phyloP scores from a whole-genome alignment of 2,888 invertebrate species.

The Sminthurinus aureus region DNA sequence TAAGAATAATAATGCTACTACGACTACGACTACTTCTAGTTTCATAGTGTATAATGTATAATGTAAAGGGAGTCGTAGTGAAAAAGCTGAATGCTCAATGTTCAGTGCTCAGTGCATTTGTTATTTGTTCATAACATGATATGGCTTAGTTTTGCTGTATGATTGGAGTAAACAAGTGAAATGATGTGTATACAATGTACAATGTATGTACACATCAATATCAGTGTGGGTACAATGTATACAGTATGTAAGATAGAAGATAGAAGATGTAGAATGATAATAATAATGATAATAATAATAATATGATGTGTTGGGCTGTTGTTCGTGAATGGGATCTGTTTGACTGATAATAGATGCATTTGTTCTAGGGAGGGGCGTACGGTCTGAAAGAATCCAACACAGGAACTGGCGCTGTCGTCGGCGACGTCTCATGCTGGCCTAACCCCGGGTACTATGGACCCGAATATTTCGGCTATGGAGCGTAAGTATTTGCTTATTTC shows the following conservation, averaged over 20 bases:
- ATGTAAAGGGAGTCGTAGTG: too few relatives aligned
- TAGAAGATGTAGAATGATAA: not conserved
- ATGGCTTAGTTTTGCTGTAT: not conserved
- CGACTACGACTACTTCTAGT: not conserved
- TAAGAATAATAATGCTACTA: too few relatives aligned
- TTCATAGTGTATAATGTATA: too few relatives aligned
- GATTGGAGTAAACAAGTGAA: not conserved
- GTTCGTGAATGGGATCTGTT: slow-evolving; percentile 58
- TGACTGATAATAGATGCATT: slow-evolving; percentile 58
- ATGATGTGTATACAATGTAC: not conserved
- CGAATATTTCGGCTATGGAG: slow-evolving; percentile 81
- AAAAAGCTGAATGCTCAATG: too few relatives aligned
- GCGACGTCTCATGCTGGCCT: slow-evolving; percentile 92
- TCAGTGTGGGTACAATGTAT: not conserved
- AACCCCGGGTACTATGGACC: slow-evolving; percentile 83
- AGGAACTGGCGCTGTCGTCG: slow-evolving; percentile 82
- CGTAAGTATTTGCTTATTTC: not conserved
- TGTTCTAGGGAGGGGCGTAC: slow-evolving; percentile 59
- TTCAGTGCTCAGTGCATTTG: too few relatives aligned
- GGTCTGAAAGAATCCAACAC: slow-evolving; percentile 77
- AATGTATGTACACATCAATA: not conserved
- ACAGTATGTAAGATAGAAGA: too few relatives aligned
- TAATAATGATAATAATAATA: slow-evolving; percentile 33
- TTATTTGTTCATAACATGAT: too few relatives aligned
- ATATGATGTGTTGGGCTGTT: slow-evolving; percentile 44